phyloP scores from a whole-genome alignment of 2,888 invertebrate species.

The Megamerina dolium region DNA sequence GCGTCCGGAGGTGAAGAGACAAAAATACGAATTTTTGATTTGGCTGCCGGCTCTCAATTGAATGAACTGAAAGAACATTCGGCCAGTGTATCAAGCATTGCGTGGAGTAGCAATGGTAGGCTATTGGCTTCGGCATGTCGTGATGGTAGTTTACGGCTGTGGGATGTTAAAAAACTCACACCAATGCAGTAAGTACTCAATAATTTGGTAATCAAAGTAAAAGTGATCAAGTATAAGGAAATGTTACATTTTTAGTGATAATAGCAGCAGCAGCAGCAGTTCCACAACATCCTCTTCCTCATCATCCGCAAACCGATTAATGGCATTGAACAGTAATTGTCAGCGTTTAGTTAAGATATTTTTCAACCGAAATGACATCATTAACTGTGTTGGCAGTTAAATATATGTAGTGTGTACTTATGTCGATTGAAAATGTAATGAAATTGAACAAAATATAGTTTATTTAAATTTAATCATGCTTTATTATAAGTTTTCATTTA shows the following conservation, averaged over 20 bases:
- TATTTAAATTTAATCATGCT: no score
- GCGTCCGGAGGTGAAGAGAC: constrained; percentile 74
- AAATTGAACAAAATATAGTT: no score
- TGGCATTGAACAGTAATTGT: constrained; percentile 37
- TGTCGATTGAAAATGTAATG: no score
- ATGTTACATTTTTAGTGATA: no score
- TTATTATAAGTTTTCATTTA: no score
- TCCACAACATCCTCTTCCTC: constrained; percentile 30
- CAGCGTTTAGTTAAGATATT: constrained; percentile 41
- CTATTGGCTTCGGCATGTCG: constrained; percentile 63
- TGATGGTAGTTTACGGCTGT: constrained; percentile 61
- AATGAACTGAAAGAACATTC: constrained; percentile 57
- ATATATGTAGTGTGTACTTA: constrained; percentile 1
- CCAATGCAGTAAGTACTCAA: constrained; percentile 31
- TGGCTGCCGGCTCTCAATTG: constrained; percentile 56
- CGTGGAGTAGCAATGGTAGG: constrained; percentile 56
- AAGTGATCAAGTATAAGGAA: not conserved
- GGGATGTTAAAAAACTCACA: constrained; percentile 52
- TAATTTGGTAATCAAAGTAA: not conserved
- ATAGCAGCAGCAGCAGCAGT: constrained; percentile 14
- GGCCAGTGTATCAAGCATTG: constrained; percentile 53
- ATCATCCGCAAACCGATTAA: constrained; percentile 36
- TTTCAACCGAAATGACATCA: constrained; percentile 37
- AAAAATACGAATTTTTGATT: constrained; percentile 61
- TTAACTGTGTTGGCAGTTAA: constrained; percentile 41